These are phyloP conservation scores for Bradysia coprophila DNA, from an alignment of 1,140 invertebrate species.

Conservation along the genomic window DNA sequence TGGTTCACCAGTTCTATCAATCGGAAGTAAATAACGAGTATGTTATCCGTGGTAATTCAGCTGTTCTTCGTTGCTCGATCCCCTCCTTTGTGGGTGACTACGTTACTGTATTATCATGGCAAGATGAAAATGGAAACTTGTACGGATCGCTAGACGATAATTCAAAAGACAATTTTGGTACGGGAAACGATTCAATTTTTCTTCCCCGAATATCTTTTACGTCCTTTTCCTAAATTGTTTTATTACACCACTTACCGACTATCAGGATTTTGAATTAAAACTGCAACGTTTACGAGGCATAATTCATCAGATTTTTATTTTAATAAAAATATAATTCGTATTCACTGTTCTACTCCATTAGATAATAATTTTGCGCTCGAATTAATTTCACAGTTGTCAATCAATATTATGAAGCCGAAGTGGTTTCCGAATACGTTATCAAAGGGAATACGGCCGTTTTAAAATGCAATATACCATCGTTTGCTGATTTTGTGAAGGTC, in stretches of 20 bases:
- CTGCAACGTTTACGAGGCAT: too few relatives aligned
- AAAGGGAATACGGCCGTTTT: slow-evolving; percentile 79
- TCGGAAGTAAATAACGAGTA: slow-evolving; percentile 59
- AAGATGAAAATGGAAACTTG: slow-evolving; percentile 32
- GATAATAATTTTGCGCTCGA: too few relatives aligned
- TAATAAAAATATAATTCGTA: too few relatives aligned
- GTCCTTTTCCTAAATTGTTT: too few relatives aligned
- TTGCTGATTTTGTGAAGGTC: slow-evolving; percentile 77
- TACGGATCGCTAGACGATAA: slow-evolving; percentile 18
- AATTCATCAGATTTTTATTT: too few relatives aligned
- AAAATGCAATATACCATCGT: slow-evolving; percentile 83
- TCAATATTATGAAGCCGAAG: slow-evolving; percentile 78
- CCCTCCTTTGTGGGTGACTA: slow-evolving; percentile 50
- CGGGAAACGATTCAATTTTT: too few relatives aligned
- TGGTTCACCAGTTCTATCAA: slow-evolving; percentile 61
- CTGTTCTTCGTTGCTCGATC: slow-evolving; percentile 45
- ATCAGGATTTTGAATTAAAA: too few relatives aligned
- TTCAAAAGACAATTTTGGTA: too few relatives aligned
- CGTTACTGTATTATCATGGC: slow-evolving; percentile 43
- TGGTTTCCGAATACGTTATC: slow-evolving; percentile 85
- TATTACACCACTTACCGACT: too few relatives aligned
- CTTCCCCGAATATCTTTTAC: too few relatives aligned
- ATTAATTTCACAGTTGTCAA: slow-evolving; percentile 85
- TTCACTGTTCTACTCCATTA: too few relatives aligned
- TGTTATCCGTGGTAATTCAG: slow-evolving; percentile 45